These are phyloP conservation scores for Grantiella picta DNA, from an alignment of 2,113 vertebrate genomes.

Conservation along the genomic window DNA sequence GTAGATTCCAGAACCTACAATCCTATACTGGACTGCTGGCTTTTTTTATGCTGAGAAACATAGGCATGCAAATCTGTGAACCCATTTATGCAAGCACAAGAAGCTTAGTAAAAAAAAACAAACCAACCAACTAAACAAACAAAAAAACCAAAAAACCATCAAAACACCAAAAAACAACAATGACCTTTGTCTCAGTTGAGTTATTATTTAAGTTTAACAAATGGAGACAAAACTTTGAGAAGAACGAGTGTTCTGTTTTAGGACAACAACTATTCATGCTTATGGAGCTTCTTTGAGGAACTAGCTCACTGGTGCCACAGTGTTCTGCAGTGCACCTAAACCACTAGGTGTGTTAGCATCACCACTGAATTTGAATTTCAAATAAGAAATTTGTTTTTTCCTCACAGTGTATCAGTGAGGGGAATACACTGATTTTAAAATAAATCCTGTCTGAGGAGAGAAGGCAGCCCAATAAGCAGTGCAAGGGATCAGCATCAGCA, in stretches of 20 bases:
- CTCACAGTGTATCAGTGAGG: neutral
- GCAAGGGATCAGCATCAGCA: neutral
- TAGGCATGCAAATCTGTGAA: accelerated
- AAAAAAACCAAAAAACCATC: no score
- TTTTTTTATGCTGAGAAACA: neutral
- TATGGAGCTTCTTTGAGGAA: neutral
- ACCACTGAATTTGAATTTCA: neutral
- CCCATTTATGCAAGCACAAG: neutral
- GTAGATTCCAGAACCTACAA: neutral
- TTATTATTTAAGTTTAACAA: neutral
- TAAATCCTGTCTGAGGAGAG: neutral
- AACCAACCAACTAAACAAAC: no score
- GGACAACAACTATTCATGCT: neutral
- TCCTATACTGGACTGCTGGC: neutral
- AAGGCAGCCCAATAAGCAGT: neutral
- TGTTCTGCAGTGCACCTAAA: neutral
- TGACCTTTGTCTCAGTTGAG: neutral
- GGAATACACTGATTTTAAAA: neutral
- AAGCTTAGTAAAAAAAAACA: neutral
- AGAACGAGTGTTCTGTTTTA: neutral
- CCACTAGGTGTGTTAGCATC: neutral
- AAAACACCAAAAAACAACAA: neutral
- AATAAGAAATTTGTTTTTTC: neutral
- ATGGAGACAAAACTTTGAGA: neutral
- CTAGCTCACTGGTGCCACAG: neutral